Base-by-base conservation (phyloP, 2,888 invertebrate species). In the Drosophila helvetica region DNA sequence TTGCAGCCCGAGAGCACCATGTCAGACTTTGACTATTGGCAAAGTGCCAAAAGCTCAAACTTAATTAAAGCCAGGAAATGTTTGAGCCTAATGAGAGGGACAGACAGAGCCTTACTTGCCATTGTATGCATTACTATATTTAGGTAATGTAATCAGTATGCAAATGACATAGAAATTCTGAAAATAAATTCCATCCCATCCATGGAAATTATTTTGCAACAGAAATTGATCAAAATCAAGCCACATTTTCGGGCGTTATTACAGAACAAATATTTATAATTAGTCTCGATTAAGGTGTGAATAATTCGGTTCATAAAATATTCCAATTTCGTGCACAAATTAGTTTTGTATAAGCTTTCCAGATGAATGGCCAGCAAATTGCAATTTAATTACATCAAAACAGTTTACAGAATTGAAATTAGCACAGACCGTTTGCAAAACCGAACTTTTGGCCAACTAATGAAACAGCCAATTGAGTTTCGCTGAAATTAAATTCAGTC, bases 361-460 rank as follows among this genome's bases (percentile, higher is more conserved):
- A 57, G 48, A 51, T 45, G 64, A 86, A 68, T 77, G 64, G 54
- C 18, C 56, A 48, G 48, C 51, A 56, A 79, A 75, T 70, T 72
- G 43, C 61, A 65, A 62, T 70, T 47, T 58, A 79, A 81, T 75
- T 77, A 58, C 60, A 70, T 72, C 52, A 72, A 63, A 69, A 58
- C 52, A 68, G 69, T 69, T 68, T 38, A 8, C 22, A 9, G 8
- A 46, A 58, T 48, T 25, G 50, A 61, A 76, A 74, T 79, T 69
- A 51, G 42, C 42, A 7, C 12, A 50, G 33, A 42, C 17, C 50
- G 19, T 38, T 47, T 58, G 19, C 27, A 33, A 33, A 42, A 1
- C 12, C 22, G 7, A 9, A 47, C 22, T 47, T 19, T 22, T 47
- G 15, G 12, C 9, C 19, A 18, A 47, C 65, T 64, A 65, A 65